These are phyloP conservation scores for Scylla paramamosain DNA, from an alignment of 1,140 invertebrate species.

Conservation along the genomic window DNA sequence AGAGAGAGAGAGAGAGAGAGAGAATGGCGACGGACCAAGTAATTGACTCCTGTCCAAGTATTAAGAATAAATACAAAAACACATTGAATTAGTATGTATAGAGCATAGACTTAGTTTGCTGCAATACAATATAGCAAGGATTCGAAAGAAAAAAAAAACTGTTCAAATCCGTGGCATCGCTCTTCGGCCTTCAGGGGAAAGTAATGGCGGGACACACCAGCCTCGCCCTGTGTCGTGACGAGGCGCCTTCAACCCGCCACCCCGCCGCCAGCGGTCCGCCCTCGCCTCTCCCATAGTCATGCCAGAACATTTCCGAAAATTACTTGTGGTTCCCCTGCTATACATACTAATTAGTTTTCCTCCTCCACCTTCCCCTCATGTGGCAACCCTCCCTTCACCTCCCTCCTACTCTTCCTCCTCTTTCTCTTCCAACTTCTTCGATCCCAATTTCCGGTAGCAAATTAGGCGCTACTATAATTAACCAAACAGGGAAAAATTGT, in stretches of 20 bases:
- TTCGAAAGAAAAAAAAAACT: not conserved
- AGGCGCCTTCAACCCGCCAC: not conserved
- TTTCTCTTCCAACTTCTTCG: not conserved
- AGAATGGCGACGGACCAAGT: no score
- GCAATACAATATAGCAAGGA: no score
- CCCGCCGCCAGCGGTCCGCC: not conserved
- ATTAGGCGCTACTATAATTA: not conserved
- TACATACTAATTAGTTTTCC: slow-evolving; percentile 13
- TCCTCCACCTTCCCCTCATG: not conserved
- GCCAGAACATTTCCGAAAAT: not conserved
- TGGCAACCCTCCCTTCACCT: no score
- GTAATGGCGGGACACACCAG: not conserved
- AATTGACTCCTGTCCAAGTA: no score
- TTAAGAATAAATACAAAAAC: no score
- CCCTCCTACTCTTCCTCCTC: not conserved
- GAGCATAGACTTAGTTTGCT: no score
- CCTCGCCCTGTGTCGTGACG: not conserved
- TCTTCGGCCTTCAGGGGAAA: not conserved
- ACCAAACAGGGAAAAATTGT: not conserved
- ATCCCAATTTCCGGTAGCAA: not conserved
- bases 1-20: no score
- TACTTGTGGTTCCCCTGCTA: not conserved
- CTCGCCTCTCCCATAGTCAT: not conserved
- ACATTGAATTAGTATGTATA: no score
- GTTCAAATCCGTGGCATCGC: not conserved